Percentiles rank a stretch among this genome's conserved stretches.
Evolutionary conservation across 2,888 invertebrate genomes (phyloP).

Genomic region (Napeogenes inachia): DNA sequence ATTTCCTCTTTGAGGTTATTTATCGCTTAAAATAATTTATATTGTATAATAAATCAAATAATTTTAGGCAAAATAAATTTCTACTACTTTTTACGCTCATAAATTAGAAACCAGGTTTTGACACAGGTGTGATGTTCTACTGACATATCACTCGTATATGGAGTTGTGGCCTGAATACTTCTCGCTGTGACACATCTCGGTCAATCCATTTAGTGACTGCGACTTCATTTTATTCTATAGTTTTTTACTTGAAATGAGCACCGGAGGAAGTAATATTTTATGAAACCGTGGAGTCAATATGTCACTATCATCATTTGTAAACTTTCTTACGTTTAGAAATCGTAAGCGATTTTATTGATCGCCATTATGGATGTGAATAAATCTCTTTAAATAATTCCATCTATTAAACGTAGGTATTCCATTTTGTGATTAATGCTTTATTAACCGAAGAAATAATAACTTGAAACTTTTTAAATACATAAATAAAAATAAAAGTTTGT

Average conservation of each 20-base stretch:
- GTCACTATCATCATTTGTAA: constrained; percentile 8
- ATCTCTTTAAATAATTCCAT: background rate
- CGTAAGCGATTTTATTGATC: constrained; percentile 10
- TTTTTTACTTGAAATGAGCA: constrained; percentile 18
- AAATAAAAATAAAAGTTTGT: too few species aligned
- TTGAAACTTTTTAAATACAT: too few species aligned
- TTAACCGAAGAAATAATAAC: too few species aligned
- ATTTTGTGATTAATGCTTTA: too few species aligned
- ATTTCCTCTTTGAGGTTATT: background rate
- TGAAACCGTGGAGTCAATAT: constrained; percentile 16
- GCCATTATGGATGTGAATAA: too few species aligned
- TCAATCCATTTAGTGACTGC: constrained; percentile 27
- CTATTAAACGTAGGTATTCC: background rate
- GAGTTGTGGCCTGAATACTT: constrained; percentile 21
- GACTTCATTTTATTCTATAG: constrained; percentile 19
- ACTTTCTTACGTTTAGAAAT: constrained; percentile 21
- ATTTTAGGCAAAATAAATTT: background rate
- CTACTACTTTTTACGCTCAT: constrained; percentile 2
- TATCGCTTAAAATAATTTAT: background rate
- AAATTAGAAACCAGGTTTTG: constrained; percentile 45
- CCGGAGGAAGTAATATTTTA: constrained; percentile 15
- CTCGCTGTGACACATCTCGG: constrained; percentile 28
- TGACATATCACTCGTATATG: constrained; percentile 32
- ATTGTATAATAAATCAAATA: background rate
- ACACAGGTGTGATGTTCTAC: constrained; percentile 35